These are phyloP conservation scores for Spermophilus dauricus DNA, from an alignment of 2,113 vertebrate genomes.

Conservation along the genomic window DNA sequence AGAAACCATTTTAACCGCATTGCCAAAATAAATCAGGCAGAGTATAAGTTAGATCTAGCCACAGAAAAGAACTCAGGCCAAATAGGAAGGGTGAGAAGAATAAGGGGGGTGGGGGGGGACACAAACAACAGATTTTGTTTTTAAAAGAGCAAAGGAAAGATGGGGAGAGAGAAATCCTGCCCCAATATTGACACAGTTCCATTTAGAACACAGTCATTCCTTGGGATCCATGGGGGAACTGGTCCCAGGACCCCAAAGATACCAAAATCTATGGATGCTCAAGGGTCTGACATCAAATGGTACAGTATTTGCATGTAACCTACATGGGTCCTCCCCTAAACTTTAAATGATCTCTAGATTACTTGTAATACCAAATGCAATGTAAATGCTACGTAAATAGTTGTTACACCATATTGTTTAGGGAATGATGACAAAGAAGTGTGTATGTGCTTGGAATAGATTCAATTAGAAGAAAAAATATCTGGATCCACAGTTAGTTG, in stretches of 20 bases:
- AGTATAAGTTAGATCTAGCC: constrained; percentile 47
- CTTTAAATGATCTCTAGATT: not conserved
- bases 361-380: not conserved
- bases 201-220: not conserved
- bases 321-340: not conserved
- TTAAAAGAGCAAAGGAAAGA: not conserved
- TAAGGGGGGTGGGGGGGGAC: not conserved
- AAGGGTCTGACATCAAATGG: not conserved
- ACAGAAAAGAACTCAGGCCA: constrained; percentile 31
- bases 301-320: not conserved
- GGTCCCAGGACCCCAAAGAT: not conserved
- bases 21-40: constrained; percentile 82
- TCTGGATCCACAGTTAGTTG: too few relatives aligned
- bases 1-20: constrained; percentile 74
- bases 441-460: not conserved
- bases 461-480: not conserved
- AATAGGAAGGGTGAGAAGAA: not conserved
- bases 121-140: not conserved
- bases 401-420: not conserved
- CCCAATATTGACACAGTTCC: not conserved
- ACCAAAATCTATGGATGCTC: not conserved
- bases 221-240: not conserved
- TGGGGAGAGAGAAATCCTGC: not conserved
- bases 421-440: not conserved
- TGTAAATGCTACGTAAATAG: not conserved